A percentile compares a stretch with the other conserved stretches of the same genome.
These are phyloP conservation scores for Cyphomyrmex costatus DNA, from an alignment of 1,140 invertebrate genomes.

Conservation along the genomic window DNA sequence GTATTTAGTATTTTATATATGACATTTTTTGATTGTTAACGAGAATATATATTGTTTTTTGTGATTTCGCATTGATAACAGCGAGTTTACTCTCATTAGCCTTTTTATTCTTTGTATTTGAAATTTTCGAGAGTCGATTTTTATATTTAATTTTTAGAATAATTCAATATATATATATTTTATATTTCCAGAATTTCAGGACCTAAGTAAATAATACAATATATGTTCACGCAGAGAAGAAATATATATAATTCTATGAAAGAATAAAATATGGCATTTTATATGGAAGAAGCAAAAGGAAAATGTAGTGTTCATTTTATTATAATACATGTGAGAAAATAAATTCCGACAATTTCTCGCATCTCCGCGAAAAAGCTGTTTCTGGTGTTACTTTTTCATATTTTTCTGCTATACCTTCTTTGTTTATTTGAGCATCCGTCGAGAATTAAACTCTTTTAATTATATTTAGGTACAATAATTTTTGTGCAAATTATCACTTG, in stretches of 20 bases:
- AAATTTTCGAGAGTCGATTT: too few relatives aligned
- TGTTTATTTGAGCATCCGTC: background rate
- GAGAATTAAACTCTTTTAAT: background rate
- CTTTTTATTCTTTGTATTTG: too few relatives aligned
- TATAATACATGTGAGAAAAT: background rate
- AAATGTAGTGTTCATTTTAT: constrained; percentile 5
- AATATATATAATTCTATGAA: background rate
- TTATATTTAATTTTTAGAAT: too few relatives aligned
- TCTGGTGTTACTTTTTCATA: background rate
- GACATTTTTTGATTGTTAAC: too few relatives aligned
- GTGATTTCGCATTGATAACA: too few relatives aligned
- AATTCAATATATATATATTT: too few relatives aligned
- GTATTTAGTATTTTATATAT: too few relatives aligned
- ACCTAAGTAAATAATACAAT: background rate
- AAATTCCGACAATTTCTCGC: background rate
- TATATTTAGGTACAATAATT: background rate
- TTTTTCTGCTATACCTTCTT: too few relatives aligned
- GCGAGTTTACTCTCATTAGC: too few relatives aligned
- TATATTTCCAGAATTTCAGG: background rate
- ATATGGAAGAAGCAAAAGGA: background rate
- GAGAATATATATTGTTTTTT: too few relatives aligned
- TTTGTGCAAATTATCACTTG: background rate
- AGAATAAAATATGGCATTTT: background rate
- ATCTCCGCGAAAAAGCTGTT: background rate
- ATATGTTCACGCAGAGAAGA: background rate